A percentile compares a stretch with the other conserved stretches of the same genome.
Evolutionary conservation across 1,140 invertebrate genomes (phyloP).

Genomic region (Drusus annulatus): DNA sequence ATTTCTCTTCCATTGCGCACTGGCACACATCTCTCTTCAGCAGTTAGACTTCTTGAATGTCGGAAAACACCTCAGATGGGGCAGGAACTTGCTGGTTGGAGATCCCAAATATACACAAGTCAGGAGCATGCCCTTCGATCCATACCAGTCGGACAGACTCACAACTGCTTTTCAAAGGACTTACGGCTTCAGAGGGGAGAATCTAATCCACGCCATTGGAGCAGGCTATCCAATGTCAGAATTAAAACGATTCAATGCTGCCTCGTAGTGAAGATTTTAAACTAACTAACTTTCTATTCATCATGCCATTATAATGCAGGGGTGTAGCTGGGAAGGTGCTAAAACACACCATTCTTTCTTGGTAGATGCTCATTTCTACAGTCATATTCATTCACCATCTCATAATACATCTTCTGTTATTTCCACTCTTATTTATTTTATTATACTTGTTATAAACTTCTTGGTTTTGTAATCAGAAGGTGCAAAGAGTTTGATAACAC

Average conservation of each 20-base stretch:
- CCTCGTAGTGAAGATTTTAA: constrained; percentile 33
- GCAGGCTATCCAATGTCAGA: constrained; percentile 49
- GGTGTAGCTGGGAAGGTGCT: no score
- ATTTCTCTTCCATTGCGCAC: constrained; percentile 16
- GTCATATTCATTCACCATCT: no score
- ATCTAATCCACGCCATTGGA: constrained; percentile 53
- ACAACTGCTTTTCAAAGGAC: constrained; percentile 41
- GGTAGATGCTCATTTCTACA: no score
- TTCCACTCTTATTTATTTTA: no score
- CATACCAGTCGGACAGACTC: constrained; percentile 50
- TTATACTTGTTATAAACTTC: no score
- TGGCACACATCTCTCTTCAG: constrained; percentile 27
- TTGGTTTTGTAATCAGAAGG: no score
- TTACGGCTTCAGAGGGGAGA: constrained; percentile 56
- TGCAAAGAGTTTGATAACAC: no score
- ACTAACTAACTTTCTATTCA: no score
- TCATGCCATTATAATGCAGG: no score
- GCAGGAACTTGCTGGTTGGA: constrained; percentile 46
- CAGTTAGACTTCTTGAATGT: constrained; percentile 49
- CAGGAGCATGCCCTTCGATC: constrained; percentile 50
- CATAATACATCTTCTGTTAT: no score
- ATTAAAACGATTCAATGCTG: constrained; percentile 52
- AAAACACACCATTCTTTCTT: no score
- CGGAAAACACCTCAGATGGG: constrained; percentile 33
- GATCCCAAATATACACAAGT: constrained; percentile 44